Evolutionary conservation across 2,797 vertebrate species (phyloP).

Genomic region (Tragelaphus eurycerus): DNA sequence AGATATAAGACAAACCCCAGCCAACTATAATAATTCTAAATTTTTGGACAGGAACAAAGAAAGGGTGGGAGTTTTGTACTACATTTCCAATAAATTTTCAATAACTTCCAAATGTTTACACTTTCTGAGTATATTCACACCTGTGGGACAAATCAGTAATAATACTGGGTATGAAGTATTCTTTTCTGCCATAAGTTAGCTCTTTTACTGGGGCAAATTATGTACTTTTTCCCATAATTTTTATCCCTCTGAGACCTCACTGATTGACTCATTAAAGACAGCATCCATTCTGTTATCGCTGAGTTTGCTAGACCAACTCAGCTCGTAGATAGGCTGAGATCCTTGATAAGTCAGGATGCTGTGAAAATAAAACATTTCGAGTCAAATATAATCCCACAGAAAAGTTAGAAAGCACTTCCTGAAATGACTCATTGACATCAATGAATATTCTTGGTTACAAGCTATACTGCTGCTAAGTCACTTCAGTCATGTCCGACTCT

Average conservation of each 20-base stretch:
- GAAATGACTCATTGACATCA: neutral
- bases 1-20: slow-evolving; percentile 40
- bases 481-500: no score
- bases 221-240: neutral
- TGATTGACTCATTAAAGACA: slow-evolving; percentile 27
- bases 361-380: neutral
- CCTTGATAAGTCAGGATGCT: neutral
- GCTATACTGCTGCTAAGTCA: neutral
- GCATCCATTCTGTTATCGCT: slow-evolving; percentile 1
- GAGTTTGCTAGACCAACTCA: neutral
- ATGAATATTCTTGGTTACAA: slow-evolving; percentile 17
- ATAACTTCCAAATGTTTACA: slow-evolving; percentile 72
- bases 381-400: neutral
- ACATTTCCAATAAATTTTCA: slow-evolving; percentile 63
- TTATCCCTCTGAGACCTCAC: neutral
- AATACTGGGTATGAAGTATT: neutral
- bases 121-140: slow-evolving; percentile 62
- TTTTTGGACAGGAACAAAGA: slow-evolving; percentile 22
- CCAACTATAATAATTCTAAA: slow-evolving; percentile 20
- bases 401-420: neutral
- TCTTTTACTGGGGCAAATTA: slow-evolving; percentile 17
- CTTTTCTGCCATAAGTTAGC: neutral
- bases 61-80: neutral
- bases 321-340: neutral
- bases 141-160: slow-evolving; percentile 42